phyloP scores from a whole-genome alignment of 2,113 vertebrate species.

The Aix galericulata region DNA sequence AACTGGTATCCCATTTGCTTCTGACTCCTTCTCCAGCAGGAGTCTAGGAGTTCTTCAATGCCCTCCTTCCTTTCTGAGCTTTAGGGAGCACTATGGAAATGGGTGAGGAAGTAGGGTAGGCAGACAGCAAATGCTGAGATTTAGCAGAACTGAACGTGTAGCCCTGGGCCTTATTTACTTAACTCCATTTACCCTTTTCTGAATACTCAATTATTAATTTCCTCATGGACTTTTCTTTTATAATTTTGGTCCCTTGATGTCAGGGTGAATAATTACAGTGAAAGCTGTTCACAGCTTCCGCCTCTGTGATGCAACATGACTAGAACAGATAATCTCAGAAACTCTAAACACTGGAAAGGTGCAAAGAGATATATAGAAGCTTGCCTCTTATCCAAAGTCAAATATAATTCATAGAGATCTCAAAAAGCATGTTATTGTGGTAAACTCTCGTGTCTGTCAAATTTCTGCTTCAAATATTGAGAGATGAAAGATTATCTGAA shows the following conservation, averaged over 20 bases:
- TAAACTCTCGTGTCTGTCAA: background rate
- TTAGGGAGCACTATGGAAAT: background rate
- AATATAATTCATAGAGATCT: background rate
- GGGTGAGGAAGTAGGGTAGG: conserved; percentile 3
- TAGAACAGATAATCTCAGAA: conserved; percentile 19
- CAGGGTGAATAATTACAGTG: conserved; percentile 43
- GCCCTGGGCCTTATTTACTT: conserved; percentile 54
- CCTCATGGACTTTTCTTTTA: conserved; percentile 40
- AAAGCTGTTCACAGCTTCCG: background rate
- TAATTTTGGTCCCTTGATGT: conserved; percentile 22
- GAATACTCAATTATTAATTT: conserved; percentile 63
- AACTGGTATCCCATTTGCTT: background rate
- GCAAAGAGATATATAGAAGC: background rate
- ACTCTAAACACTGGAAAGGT: background rate
- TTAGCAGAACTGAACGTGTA: background rate
- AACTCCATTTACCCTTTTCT: conserved; percentile 48
- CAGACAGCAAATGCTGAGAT: conserved; percentile 32
- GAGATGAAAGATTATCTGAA: background rate
- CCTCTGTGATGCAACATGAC: background rate
- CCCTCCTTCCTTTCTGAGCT: background rate
- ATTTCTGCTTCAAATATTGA: background rate
- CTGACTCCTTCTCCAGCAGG: background rate
- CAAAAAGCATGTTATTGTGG: background rate
- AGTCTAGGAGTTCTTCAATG: background rate
- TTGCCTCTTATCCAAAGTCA: background rate